Conservation (phyloP, 2,113 vertebrate genomes). For the Sylvilagus bachmani region DNA sequence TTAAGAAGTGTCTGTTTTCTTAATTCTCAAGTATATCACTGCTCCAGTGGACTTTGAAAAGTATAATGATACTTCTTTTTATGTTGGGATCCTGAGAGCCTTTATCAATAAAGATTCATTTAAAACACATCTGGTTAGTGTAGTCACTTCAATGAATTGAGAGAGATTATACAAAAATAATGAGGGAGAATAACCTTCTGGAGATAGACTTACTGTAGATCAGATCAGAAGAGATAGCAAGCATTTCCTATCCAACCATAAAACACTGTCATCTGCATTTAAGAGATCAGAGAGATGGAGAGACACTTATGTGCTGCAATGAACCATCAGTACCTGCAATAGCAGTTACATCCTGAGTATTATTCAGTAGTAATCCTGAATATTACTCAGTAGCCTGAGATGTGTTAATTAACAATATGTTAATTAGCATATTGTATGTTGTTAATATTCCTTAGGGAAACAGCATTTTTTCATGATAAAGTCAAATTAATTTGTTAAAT, state of each 20-base stretch:
- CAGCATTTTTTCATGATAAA: constrained; percentile 11
- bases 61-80: constrained; percentile 40
- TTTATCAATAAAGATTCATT: constrained; percentile 35
- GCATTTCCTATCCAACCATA: neutral
- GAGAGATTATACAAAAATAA: neutral
- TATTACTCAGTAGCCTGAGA: no score
- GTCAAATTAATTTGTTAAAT: neutral
- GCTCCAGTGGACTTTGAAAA: constrained; percentile 5
- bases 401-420: neutral
- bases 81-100: neutral
- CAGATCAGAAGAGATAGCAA: neutral
- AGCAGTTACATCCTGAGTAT: neutral
- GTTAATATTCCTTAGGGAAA: neutral
- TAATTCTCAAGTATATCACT: constrained; percentile 29
- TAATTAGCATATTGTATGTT: neutral
- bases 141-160: constrained; percentile 3
- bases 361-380: neutral
- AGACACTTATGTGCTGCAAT: neutral
- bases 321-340: neutral
- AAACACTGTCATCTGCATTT: neutral
- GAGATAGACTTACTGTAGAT: constrained; percentile 15
- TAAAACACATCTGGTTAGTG: constrained; percentile 47
- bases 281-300: neutral
- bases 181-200: neutral
- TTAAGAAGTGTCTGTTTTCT: constrained; percentile 8